Evolutionary conservation across 2,113 vertebrate genomes (phyloP).

Genomic region (Ailuropoda melanoleuca): DNA sequence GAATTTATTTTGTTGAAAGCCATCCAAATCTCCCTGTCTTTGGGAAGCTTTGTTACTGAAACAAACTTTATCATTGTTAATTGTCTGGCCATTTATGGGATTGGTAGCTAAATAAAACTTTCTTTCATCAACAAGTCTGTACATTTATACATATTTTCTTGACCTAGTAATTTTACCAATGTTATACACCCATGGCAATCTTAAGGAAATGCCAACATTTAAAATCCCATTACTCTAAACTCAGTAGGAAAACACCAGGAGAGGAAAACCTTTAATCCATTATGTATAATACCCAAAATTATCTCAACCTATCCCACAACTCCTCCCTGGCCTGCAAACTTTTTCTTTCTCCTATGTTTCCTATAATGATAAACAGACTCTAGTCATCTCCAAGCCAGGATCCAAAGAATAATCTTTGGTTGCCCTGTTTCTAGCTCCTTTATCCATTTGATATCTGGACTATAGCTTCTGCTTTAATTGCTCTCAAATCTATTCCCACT

Average conservation of each 20-base stretch:
- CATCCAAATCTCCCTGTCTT: constrained; percentile 73
- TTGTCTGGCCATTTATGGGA: constrained; percentile 77
- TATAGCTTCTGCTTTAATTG: not conserved
- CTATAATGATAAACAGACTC: not conserved
- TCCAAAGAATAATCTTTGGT: not conserved
- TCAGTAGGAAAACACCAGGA: constrained; percentile 15
- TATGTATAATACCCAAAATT: not conserved
- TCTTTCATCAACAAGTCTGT: constrained; percentile 60
- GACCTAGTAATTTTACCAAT: constrained; percentile 73
- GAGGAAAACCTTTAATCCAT: not conserved
- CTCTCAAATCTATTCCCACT: not conserved
- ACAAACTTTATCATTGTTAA: constrained; percentile 84
- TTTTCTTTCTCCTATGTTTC: not conserved
- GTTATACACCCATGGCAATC: constrained; percentile 45
- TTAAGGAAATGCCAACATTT: constrained; percentile 57
- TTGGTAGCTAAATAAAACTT: constrained; percentile 57
- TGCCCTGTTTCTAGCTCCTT: not conserved
- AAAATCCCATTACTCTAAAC: constrained; percentile 17
- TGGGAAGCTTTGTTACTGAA: constrained; percentile 77
- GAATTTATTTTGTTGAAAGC: constrained; percentile 82
- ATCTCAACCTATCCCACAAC: not conserved
- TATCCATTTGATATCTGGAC: not conserved
- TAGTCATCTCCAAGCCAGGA: not conserved
- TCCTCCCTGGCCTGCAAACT: not conserved
- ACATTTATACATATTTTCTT: constrained; percentile 70